A percentile compares a stretch with the other conserved stretches of the same genome.
phyloP scores from a whole-genome alignment of 2,888 invertebrate species.

The Lochmaea capreae region DNA sequence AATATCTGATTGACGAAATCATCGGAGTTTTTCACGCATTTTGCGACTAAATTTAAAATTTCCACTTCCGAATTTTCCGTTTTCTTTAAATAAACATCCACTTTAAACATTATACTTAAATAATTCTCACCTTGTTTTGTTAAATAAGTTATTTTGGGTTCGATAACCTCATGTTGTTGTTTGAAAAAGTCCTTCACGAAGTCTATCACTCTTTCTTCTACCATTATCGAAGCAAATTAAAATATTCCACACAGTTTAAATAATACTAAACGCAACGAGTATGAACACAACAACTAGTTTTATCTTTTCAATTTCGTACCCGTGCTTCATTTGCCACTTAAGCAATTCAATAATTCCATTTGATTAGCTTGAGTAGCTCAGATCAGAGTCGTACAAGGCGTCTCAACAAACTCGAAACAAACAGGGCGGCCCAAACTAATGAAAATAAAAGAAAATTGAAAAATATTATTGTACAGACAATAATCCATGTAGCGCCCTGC shows the following conservation, averaged over 20 bases:
- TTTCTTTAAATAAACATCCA: constrained; percentile 7
- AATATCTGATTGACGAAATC: constrained; percentile 26
- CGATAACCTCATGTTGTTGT: background rate
- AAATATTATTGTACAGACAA: background rate
- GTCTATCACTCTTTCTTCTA: constrained; percentile 18
- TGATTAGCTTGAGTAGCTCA: background rate
- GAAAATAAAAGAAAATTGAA: background rate
- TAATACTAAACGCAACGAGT: background rate
- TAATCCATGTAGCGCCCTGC: no score
- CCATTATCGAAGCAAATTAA: background rate
- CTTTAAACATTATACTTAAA: constrained; percentile 23
- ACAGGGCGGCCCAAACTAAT: background rate
- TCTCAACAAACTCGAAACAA: background rate
- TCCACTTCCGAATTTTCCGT: background rate
- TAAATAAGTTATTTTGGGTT: constrained; percentile 7
- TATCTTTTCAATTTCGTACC: background rate
- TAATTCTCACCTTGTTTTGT: constrained; percentile 26
- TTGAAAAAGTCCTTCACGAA: constrained; percentile 3
- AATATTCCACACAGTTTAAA: background rate
- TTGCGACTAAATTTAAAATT: constrained; percentile 21
- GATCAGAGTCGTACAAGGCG: background rate
- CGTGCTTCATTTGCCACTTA: background rate
- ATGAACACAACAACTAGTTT: background rate
- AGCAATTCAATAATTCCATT: constrained; percentile 4
- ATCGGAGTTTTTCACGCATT: constrained; percentile 46